These are phyloP conservation scores for Cyaniris semiargus DNA, from an alignment of 2,888 invertebrate genomes.

Conservation along the genomic window DNA sequence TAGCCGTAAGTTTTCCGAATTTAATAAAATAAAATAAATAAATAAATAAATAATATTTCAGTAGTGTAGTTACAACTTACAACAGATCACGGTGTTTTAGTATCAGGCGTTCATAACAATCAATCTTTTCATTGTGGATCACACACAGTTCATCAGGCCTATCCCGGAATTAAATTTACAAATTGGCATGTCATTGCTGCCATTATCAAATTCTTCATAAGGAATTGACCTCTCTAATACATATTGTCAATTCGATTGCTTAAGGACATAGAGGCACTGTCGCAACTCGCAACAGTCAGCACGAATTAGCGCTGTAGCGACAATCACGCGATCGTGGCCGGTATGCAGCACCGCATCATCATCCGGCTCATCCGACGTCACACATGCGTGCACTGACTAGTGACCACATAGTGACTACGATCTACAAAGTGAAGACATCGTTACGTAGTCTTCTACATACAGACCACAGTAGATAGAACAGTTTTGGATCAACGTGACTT, in stretches of 20 bases:
- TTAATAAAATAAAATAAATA: no score
- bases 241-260: neutral
- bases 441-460: neutral
- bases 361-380: neutral
- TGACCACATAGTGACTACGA: neutral
- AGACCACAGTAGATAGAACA: neutral
- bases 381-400: conserved; percentile 14
- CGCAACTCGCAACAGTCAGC: neutral
- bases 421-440: neutral
- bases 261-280: neutral
- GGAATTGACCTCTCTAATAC: neutral
- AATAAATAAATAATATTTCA: no score
- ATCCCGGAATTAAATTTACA: neutral
- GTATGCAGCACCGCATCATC: neutral
- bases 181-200: neutral
- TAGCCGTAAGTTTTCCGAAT: no score
- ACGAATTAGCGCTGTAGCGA: neutral
- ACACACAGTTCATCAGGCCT: no score
- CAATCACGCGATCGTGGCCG: neutral
- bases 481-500: no score
- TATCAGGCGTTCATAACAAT: neutral
- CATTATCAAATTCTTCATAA: neutral
- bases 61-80: no score
- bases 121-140: no score
- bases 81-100: neutral